These are phyloP conservation scores for Nicator chloris DNA, from an alignment of 2,113 vertebrate genomes.

Conservation along the genomic window DNA sequence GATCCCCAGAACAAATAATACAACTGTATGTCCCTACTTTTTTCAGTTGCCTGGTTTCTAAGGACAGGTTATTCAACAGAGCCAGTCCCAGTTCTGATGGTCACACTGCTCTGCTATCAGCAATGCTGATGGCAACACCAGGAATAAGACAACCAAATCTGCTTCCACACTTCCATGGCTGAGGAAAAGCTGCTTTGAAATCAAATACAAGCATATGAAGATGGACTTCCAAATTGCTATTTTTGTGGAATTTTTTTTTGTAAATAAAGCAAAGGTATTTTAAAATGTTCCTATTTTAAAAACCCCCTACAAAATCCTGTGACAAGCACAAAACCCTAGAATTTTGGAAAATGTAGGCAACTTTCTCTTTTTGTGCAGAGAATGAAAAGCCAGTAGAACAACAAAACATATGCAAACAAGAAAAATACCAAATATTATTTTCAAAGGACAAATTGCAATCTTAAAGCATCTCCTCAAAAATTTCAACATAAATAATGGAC, in stretches of 20 bases:
- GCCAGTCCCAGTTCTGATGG: background rate
- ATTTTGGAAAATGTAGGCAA: background rate
- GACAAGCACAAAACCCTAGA: background rate
- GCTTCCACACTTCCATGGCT: background rate
- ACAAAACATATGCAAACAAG: background rate
- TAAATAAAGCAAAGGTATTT: background rate
- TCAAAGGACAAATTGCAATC: background rate
- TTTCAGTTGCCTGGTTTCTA: background rate
- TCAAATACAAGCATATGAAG: background rate
- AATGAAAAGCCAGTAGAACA: background rate
- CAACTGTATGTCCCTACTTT: fast-evolving
- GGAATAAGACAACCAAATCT: background rate
- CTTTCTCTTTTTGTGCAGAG: background rate
- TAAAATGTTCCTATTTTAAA: background rate
- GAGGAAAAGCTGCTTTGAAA: background rate
- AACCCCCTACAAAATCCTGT: fast-evolving
- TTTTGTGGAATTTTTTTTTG: background rate
- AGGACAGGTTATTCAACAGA: background rate
- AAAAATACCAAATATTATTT: background rate
- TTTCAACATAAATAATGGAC: conserved; percentile 74
- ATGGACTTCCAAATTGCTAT: background rate
- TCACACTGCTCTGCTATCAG: background rate
- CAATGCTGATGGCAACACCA: no score
- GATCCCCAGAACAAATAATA: background rate
- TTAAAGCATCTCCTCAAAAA: conserved; percentile 29